Base-by-base conservation (phyloP, 2,113 vertebrate genomes). In the Oreochromis spilurus region DNA sequence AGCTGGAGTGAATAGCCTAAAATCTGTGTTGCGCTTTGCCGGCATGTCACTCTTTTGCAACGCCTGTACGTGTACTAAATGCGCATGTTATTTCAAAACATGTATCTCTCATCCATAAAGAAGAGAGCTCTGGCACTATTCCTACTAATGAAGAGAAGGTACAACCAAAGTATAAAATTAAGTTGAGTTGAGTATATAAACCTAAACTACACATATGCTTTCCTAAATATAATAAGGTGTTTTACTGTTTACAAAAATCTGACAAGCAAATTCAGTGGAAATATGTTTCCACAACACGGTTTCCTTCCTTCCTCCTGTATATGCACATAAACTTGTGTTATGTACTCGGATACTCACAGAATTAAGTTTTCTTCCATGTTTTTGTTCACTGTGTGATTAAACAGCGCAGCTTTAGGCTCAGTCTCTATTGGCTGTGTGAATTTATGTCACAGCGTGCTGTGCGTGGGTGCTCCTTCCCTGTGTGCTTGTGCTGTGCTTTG, bases 361-460 rank as follows among this genome's bases (percentile, higher is more conserved):
- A 65, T 65, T 6, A 7, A 36, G 60, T n/a, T 60, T 55, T 60
- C 14, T 60, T 60, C 5, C 4, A 1, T 65, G 60, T 36, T 65
- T 65, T 65, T n/a, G 9, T 38, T 38, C 36, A 38, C 36, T 38
- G 36, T 38, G 36, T 38, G 60, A 65, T n/a, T n/a, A 65, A n/a
- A 65, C 4, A 36, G 58, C 9, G 0, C 0, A 12, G 58, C 58
- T n/a, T 31, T 36, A 36, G 31, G 31, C 31, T 62, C 5, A 5
- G 5, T 36, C 58, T 65, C 34, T 38, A 19, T 0, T 21, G 60
- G 0, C 34, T 65, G 60, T 65, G 60, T 65, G 34, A 38, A 65
- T 0, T 10, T 2, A 21, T 2, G 1, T 65, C 34, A 65, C 60
- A 65, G 34, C 6, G 2, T 10, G 6, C 0, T 12, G 17, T n/a